Base-by-base conservation (phyloP, 2,888 invertebrate species). In the Caenorhabditis becei region DNA sequence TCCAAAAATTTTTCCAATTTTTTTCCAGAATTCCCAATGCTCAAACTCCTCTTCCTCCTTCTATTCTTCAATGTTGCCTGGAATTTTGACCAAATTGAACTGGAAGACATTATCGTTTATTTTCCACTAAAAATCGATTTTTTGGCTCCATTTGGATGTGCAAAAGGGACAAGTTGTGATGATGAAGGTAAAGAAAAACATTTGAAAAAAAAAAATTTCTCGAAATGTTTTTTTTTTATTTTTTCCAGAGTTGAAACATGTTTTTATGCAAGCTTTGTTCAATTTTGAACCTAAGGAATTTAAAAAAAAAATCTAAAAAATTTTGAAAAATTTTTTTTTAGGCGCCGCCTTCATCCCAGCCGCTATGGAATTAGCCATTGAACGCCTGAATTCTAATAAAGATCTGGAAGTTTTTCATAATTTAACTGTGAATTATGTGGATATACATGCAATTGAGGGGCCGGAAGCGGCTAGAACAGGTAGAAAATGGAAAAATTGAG, bases 81-180 rank as follows among this genome's bases (percentile, higher is more conserved):
- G 35, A 56, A 37, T 49, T 71, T 78, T 8, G 74, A 80, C 28
- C 51, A 51, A 20, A 74, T 80, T n/a, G 77, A 79, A 28, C 67
- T 82, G 20, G 82, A 82, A 26, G 78, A 79, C 41, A 37, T 75
- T 18, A 79, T 61, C 0, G 51, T 84, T 0, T 49, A 62, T 18
- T 74, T 82, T 58, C 84, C 84, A 11, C 44, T 84, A 24, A 62
- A 65, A 23, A 41, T 84, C 28, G 78, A 80, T n/a, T 84, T 81
- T 53, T 32, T 84, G 41, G 82, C 75, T n/a, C 82, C 84, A 7
- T 81, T 79, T 44, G 67, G 72, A 4, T 84, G 84, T 74, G 75
- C 69, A 0, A 37, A 23, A 16, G 74, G 66, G 0, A 16, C 47
- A 0, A 59, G 23, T 35, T 84, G 84, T 66, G 80, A 84, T 72